A percentile compares a stretch with the other conserved stretches of the same genome.
Conservation (phyloP, 1,140 invertebrate genomes). For the Drosophila sechellia region DNA sequence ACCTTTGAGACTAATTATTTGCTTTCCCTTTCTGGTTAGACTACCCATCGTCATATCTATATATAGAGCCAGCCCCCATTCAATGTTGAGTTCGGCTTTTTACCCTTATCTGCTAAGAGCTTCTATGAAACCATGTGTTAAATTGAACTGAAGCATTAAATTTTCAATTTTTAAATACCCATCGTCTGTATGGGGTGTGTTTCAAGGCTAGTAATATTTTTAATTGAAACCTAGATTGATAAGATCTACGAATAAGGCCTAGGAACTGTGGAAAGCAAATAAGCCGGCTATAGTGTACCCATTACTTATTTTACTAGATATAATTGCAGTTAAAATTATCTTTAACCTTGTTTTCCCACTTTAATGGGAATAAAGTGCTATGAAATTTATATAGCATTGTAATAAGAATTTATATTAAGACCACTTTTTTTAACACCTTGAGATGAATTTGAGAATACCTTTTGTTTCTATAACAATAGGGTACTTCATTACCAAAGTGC, state of each 20-base stretch:
- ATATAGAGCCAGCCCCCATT: conserved; percentile 44
- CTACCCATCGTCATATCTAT: conserved; percentile 72
- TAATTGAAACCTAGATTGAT: conserved; percentile 77
- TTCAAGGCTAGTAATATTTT: conserved; percentile 76
- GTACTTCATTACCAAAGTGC: conserved; percentile 31
- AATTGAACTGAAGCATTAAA: conserved; percentile 53
- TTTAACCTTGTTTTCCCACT: not conserved
- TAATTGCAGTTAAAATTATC: not conserved
- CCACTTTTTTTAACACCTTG: too few species aligned
- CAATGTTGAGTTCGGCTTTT: conserved; percentile 42
- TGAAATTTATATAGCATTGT: too few species aligned
- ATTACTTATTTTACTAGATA: not conserved
- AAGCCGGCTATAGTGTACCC: conserved; percentile 6
- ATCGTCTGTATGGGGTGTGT: conserved; percentile 43
- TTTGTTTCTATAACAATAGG: not conserved
- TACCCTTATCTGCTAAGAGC: conserved; percentile 48
- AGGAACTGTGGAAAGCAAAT: not conserved
- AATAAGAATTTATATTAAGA: too few species aligned
- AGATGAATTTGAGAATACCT: too few species aligned
- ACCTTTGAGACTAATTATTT: conserved; percentile 46
- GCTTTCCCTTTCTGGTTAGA: conserved; percentile 17
- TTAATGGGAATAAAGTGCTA: too few species aligned
- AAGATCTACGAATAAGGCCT: conserved; percentile 54
- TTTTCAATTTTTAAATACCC: conserved; percentile 28
- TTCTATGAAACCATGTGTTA: conserved; percentile 38